Base-by-base conservation (phyloP, 1,140 invertebrate genomes). In the Magallana angulata region DNA sequence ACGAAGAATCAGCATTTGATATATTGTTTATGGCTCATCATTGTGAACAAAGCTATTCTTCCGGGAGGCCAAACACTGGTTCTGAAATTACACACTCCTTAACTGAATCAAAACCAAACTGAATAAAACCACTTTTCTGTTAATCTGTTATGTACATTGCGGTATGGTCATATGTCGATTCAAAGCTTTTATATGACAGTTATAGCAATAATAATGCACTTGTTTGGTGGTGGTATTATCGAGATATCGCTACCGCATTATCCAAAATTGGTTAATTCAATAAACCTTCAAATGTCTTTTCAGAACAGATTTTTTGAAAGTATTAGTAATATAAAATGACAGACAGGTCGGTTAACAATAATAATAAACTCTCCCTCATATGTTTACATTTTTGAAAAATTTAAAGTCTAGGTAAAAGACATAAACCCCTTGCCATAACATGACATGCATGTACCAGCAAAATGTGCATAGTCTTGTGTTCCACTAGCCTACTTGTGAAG, bases 1-100 rank as follows among this genome's bases (percentile, higher is more conserved):
- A 76, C 68, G 68, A 76, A 76, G 68, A 76, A 76, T 76, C 68
- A 76, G 36, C 68, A 76, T 9, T 30, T 76, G 68, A 76, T 76
- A 76, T 76, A 76, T 76, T 30, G 68, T 76, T 76, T 76, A 76
- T 76, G 30, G 68, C 68, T 76, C 68, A 76, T 76, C 68, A 5
- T 76, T 30, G 68, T 76, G 68, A 76, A 76, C 68, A 76, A 76
- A 76, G 18, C 68, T 8, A 9, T 76, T 76, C 68, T 76, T 30
- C 24, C 68, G 18, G 68, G 68, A 76, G 68, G 9, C 68, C 68
- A 24, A 30, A 8, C 68, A 76, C 7, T 76, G 12, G 18, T 3
- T 36, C 24, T 76, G 68, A 76, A 76, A 76, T 76, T 30, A 30
- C 68, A 76, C 24, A 8, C 68, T 76, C n/a, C n/a, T 16, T 62